A percentile compares a stretch with the other conserved stretches of the same genome.
Conservation (phyloP, 2,888 invertebrate genomes). For the Spisula solida region DNA sequence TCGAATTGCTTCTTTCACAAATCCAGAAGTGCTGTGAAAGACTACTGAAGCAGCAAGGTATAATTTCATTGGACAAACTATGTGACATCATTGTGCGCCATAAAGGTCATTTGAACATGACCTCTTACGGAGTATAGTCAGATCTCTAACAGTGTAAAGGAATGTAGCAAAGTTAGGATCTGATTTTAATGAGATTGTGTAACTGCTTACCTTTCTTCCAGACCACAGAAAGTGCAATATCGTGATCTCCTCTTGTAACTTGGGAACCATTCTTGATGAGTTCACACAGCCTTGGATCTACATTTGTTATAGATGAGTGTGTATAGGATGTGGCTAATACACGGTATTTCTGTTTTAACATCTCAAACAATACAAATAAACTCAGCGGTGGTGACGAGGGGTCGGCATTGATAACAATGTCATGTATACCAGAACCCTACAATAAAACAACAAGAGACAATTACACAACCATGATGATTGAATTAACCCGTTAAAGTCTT, state of each 20-base stretch:
- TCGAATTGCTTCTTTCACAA: too few relatives aligned
- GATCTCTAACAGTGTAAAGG: too few relatives aligned
- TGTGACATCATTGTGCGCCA: too few relatives aligned
- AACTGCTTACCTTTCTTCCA: conserved; percentile 91
- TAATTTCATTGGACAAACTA: too few relatives aligned
- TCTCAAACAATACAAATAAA: conserved; percentile 90
- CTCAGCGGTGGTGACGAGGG: conserved; percentile 91
- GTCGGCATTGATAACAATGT: conserved; percentile 91
- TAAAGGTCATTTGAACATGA: too few relatives aligned
- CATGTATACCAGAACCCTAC: conserved; percentile 85
- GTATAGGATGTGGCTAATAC: conserved; percentile 90
- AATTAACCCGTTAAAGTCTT: too few relatives aligned
- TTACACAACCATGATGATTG: too few relatives aligned
- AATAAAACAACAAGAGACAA: neutral
- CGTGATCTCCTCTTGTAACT: conserved; percentile 85
- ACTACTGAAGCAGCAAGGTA: too few relatives aligned
- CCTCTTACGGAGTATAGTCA: too few relatives aligned
- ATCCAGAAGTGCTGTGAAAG: too few relatives aligned
- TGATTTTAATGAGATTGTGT: too few relatives aligned
- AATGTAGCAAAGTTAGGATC: too few relatives aligned
- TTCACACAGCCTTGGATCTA: conserved; percentile 56
- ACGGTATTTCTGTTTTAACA: conserved; percentile 89
- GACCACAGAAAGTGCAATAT: conserved; percentile 91
- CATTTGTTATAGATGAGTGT: conserved; percentile 90
- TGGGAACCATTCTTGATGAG: conserved; percentile 59